A percentile compares a stretch with the other conserved stretches of the same genome.
These are phyloP conservation scores for Meriones psammophilus DNA, from an alignment of 2,797 vertebrate species.

Conservation along the genomic window DNA sequence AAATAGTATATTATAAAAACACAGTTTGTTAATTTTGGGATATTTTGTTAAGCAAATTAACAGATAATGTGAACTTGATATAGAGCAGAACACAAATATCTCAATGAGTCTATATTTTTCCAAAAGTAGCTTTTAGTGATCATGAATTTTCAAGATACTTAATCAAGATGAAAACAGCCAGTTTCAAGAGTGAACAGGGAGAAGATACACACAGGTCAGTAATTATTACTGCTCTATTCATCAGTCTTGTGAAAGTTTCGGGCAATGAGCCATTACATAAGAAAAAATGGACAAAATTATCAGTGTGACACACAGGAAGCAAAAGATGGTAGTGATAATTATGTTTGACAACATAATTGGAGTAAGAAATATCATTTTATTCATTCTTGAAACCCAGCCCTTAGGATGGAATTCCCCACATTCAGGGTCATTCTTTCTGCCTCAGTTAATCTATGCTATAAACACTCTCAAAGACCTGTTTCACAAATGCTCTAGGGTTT, in stretches of 20 bases:
- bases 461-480: neutral
- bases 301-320: neutral
- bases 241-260: neutral
- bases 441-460: neutral
- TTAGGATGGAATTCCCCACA: neutral
- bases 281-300: neutral
- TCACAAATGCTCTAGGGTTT: neutral
- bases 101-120: neutral
- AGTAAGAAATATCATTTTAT: neutral
- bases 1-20: neutral
- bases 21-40: neutral
- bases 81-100: conserved; percentile 23
- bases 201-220: neutral
- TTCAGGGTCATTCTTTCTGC: neutral
- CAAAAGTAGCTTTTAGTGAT: neutral
- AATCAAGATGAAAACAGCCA: neutral
- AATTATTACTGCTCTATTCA: neutral
- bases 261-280: neutral
- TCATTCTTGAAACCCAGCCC: neutral
- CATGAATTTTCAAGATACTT: neutral
- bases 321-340: neutral
- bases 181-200: neutral
- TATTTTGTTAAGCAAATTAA: conserved; percentile 42
- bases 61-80: neutral
- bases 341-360: neutral